phyloP scores from a whole-genome alignment of 2,888 invertebrate genomes.

The Teleiodes luculella region DNA sequence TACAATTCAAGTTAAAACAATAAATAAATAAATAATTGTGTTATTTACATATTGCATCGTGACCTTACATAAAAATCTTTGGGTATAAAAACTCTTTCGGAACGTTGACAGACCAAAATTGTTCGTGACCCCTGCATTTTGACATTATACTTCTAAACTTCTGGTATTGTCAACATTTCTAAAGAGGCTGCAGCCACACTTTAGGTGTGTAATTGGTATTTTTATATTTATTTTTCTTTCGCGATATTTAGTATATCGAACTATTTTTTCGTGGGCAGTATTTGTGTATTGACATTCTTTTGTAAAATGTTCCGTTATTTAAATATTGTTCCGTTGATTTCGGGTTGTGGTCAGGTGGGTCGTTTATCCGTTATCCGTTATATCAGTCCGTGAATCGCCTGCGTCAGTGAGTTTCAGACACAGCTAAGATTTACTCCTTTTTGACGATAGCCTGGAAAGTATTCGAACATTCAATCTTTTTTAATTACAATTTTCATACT shows the following conservation, averaged over 20 bases:
- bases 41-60: constrained; percentile 59
- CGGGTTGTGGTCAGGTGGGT: constrained; percentile 15
- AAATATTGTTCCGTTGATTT: background rate
- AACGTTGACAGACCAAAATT: constrained; percentile 31
- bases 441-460: constrained; percentile 67
- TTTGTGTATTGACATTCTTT: background rate
- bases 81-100: constrained; percentile 27
- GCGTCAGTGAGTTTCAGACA: constrained; percentile 46
- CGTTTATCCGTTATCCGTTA: constrained; percentile 34
- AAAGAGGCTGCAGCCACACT: constrained; percentile 5
- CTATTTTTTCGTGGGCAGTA: background rate
- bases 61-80: constrained; percentile 29
- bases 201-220: background rate
- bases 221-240: constrained; percentile 4
- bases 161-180: constrained; percentile 23
- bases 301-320: background rate
- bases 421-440: constrained; percentile 60
- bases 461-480: constrained; percentile 47
- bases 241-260: background rate
- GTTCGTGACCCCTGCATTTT: constrained; percentile 12
- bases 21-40: constrained; percentile 50
- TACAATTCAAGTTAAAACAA: constrained; percentile 39
- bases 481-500: background rate
- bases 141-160: constrained; percentile 17
- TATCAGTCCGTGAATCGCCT: constrained; percentile 37